phyloP scores from a whole-genome alignment of 2,888 invertebrate species.

The Diarsia mendica region DNA sequence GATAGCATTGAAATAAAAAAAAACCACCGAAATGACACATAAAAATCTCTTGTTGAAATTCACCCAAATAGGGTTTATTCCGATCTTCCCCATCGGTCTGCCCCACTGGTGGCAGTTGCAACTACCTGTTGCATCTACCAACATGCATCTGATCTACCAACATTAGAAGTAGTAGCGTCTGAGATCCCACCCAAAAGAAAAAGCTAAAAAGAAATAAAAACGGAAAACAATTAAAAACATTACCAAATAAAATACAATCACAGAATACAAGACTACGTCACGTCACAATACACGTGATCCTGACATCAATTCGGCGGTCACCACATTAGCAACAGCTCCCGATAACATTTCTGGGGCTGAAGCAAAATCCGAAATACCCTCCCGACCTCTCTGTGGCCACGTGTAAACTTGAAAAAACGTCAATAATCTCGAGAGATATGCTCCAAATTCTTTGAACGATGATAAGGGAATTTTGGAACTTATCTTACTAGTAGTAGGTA shows the following conservation, averaged over 20 bases:
- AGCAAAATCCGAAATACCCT: constrained; percentile 2
- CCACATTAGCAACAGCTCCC: neutral
- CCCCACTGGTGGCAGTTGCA: no score
- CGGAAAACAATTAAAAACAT: neutral
- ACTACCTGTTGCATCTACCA: no score
- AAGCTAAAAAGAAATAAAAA: neutral
- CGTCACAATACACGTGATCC: constrained; percentile 43
- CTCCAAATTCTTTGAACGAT: constrained; percentile 23
- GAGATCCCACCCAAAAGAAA: no score
- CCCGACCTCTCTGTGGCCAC: constrained; percentile 24
- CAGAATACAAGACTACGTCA: neutral
- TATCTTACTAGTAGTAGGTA: neutral
- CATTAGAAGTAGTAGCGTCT: no score
- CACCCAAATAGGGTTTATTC: no score
- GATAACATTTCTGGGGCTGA: constrained; percentile 35
- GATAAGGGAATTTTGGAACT: constrained; percentile 20
- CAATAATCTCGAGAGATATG: constrained; percentile 15
- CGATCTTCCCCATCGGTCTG: no score
- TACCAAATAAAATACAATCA: neutral
- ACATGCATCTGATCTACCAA: no score
- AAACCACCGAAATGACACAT: no score
- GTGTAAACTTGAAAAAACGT: constrained; percentile 11
- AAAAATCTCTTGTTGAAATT: no score
- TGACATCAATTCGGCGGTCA: constrained; percentile 20
- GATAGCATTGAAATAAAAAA: no score